Base-by-base conservation (phyloP, 2,888 invertebrate species). In the Sthenelais limicola region DNA sequence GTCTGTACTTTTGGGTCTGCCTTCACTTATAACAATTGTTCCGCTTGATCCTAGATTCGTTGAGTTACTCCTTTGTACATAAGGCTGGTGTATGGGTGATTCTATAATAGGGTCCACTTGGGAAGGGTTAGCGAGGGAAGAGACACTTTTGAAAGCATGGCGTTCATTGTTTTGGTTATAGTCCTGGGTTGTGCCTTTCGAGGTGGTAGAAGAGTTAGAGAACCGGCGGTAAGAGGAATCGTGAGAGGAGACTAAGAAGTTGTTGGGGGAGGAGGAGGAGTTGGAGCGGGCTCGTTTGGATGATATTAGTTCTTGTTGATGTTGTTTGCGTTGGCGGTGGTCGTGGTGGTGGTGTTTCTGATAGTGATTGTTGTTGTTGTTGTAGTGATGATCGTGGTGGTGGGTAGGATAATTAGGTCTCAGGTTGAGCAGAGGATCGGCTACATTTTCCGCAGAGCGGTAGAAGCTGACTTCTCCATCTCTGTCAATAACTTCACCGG, bases 391-490 rank as follows among this genome's bases (percentile, higher is more conserved):
- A 43, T 9, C 43, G 9, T 9, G 43, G 9, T 18, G 12, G 43
- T 9, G 18, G 43, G 18, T 12, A 3, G 38, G 38, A 4, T 35
- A 21, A 15, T 35, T 4, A 26, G 73, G 28, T 7, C 68, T 33
- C n/a, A 81, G 79, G 70, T 80, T 81, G 32, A 78, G 70, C 15
- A 83, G 72, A 3, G 83, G 83, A 48, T 83, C 84, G 74, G 49
- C 78, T 12, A 51, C 9, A 21, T 68, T 68, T 21, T 67, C 67
- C n/a, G 49, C 30, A 28, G 47, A 38, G 1, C 38, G 15, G 38
- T 62, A 68, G 62, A 33, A 49, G 26, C 51, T 52, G 24, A 68
- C 74, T 0, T 58, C 74, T 28, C 68, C 71, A 18, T 69, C 72
- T 18, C 18, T 15, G 54, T 49, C 58, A 0, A 67, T 26, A 24